Conservation (phyloP, 2,888 invertebrate genomes). For the Sycophila texana region DNA sequence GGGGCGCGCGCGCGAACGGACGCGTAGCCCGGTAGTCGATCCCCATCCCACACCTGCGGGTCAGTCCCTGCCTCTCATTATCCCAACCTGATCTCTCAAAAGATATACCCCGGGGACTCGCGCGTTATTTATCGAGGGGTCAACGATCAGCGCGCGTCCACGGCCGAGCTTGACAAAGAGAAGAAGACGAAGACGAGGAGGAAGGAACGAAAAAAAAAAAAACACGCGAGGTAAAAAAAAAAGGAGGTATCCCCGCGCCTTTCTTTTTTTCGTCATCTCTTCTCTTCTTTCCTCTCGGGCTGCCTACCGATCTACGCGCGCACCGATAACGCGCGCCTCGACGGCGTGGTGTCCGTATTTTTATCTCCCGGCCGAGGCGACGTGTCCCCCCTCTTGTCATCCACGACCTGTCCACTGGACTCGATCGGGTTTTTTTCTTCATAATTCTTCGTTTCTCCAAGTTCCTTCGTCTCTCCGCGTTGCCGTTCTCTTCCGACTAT, state of each 20-base stretch:
- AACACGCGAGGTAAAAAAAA: slow-evolving; percentile 24
- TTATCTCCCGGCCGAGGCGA: slow-evolving; percentile 38
- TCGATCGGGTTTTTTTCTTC: slow-evolving; percentile 24
- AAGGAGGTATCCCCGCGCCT: slow-evolving; percentile 31
- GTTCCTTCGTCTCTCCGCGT: slow-evolving; percentile 19
- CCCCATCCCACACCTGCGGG: slow-evolving; percentile 74
- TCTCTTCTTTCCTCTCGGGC: neutral
- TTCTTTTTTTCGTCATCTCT: neutral
- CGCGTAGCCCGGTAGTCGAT: slow-evolving; percentile 74
- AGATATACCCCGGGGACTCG: slow-evolving; percentile 70
- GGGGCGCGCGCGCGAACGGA: slow-evolving; percentile 54
- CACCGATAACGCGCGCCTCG: slow-evolving; percentile 45
- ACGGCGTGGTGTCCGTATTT: slow-evolving; percentile 29
- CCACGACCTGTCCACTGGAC: slow-evolving; percentile 29
- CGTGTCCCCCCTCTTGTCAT: slow-evolving; percentile 36
- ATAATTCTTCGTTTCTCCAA: slow-evolving; percentile 27
- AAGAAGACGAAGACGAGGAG: slow-evolving; percentile 1
- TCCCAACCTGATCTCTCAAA: slow-evolving; percentile 74
- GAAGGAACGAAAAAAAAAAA: neutral
- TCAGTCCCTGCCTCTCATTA: slow-evolving; percentile 74
- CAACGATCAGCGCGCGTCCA: slow-evolving; percentile 67
- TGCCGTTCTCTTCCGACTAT: slow-evolving; percentile 15
- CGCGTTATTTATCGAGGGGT: slow-evolving; percentile 72
- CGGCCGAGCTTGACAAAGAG: slow-evolving; percentile 28
- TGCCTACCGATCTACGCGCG: slow-evolving; percentile 45